Evolutionary conservation across 2,888 invertebrate genomes (phyloP).

Genomic region (Criorhina ranunculi): DNA sequence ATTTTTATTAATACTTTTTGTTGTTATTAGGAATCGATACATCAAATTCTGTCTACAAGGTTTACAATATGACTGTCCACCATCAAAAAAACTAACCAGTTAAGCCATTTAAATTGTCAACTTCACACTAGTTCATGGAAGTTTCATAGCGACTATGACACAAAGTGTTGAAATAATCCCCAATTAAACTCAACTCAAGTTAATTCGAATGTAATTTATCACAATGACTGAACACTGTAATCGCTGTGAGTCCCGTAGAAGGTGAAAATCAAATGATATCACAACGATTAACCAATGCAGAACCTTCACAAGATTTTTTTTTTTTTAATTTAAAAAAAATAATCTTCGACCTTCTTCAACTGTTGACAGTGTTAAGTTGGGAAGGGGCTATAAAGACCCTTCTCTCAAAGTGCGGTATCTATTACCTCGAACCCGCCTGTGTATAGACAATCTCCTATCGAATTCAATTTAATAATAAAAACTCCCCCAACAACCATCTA

Average conservation of each 20-base stretch:
- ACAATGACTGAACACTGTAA: constrained; percentile 6
- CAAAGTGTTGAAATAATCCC: not conserved
- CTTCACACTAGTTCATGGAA: not conserved
- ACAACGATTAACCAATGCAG: not conserved
- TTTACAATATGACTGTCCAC: not conserved
- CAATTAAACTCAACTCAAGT: constrained; percentile 24
- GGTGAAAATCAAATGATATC: constrained; percentile 1
- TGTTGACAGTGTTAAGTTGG: not conserved
- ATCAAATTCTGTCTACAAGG: too few species aligned
- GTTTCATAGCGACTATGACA: not conserved
- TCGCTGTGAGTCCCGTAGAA: not conserved
- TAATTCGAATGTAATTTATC: constrained; percentile 23
- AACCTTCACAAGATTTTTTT: constrained; percentile 44
- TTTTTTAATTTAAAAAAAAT: constrained; percentile 9
- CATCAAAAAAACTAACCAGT: not conserved
- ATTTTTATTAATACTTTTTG: too few species aligned
- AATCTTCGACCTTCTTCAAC: constrained; percentile 14
- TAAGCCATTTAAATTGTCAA: not conserved
- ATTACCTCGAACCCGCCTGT: constrained; percentile 6
- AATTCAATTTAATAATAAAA: constrained; percentile 1
- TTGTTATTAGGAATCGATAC: too few species aligned
- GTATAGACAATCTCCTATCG: not conserved
- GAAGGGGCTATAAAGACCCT: constrained; percentile 5
- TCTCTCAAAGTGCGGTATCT: constrained; percentile 7
- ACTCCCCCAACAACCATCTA: constrained; percentile 2